Conservation (phyloP, 2,888 invertebrate species). For the Diplazon laetatorius region DNA sequence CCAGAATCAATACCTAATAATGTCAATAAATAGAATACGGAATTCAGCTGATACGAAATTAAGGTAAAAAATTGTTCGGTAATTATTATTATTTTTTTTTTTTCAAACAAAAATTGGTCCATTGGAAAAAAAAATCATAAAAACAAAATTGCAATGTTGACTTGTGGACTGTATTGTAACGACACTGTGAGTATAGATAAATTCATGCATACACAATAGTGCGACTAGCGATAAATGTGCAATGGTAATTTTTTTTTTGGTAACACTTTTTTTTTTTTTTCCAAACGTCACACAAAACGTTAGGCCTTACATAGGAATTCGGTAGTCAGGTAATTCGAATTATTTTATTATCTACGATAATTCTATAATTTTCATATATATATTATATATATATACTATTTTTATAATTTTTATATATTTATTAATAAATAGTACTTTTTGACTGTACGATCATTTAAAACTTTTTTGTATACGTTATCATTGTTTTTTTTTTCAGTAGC, state of each 20-base stretch:
- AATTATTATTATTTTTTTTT: constrained; percentile 23
- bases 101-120: constrained; percentile 60
- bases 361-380: constrained; percentile 66
- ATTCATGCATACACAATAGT: constrained; percentile 67
- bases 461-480: constrained; percentile 72
- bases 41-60: constrained; percentile 28
- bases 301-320: constrained; percentile 72
- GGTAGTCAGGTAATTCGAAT: constrained; percentile 69
- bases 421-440: constrained; percentile 63
- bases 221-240: constrained; percentile 74
- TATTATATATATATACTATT: constrained; percentile 64
- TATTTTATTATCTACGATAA: constrained; percentile 66
- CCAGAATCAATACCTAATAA: constrained; percentile 45
- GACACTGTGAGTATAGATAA: constrained; percentile 29
- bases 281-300: too few relatives aligned
- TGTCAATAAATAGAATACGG: constrained; percentile 41
- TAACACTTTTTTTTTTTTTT: constrained; percentile 64
- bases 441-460: constrained; percentile 67
- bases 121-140: constrained; percentile 58
- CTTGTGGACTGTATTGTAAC: constrained; percentile 27
- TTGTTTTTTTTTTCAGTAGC: constrained; percentile 66
- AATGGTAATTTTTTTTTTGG: constrained; percentile 56
- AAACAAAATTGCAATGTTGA: constrained; percentile 7
- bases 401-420: constrained; percentile 63
- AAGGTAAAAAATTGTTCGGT: constrained; percentile 43